Base-by-base conservation (phyloP, 2,113 vertebrate genomes). In the Centropus bengalensis region DNA sequence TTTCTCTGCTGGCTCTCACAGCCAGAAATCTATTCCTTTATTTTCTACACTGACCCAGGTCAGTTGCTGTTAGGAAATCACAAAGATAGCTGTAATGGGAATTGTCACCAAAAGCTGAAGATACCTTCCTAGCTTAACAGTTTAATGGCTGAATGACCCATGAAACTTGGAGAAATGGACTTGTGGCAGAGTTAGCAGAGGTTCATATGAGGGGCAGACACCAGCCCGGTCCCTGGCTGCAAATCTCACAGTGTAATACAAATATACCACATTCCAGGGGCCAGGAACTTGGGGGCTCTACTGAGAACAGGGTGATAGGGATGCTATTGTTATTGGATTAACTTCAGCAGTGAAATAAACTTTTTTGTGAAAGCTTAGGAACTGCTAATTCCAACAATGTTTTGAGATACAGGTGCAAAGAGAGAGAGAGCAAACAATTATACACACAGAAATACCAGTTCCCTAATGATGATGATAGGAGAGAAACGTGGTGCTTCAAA, bases 51-150 rank as follows among this genome's bases (percentile, higher is more conserved):
- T 40, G 28, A 36, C 18, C 70, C 22, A 6, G 16, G 10, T 2
- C 7, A 0, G 8, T 21, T 12, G 4, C 40, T 76, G 14, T 45
- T 51, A 80, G 56, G 76, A 86, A 80, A 77, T 66, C n/a, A n/a
- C 38, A 45, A 62, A 73, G 17, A 27, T 59, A 10, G 5, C 13
- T 42, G 6, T 51, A 62, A 26, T 13, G 20, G 68, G 17, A 71
- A 70, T 54, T 33, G 47, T 5, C 52, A 47, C 30, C 1, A 3
- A 51, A 86, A 80, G 21, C 19, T 0, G 0, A 83, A 62, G 47
- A 33, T 3, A 22, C 18, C 16, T 88, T 76, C 26, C 27, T 24
- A 40, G 32, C 5, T 4, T 6, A 47, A n/a, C 13, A 8, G 78
- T 92, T 74, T 63, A 70, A 38, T 3, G 6, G 19, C 14, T 63